Evolutionary conservation across 2,888 invertebrate genomes (phyloP), one percentile per base, ranked within the genome.

Genomic region (Drosophila planitibia): DNA sequence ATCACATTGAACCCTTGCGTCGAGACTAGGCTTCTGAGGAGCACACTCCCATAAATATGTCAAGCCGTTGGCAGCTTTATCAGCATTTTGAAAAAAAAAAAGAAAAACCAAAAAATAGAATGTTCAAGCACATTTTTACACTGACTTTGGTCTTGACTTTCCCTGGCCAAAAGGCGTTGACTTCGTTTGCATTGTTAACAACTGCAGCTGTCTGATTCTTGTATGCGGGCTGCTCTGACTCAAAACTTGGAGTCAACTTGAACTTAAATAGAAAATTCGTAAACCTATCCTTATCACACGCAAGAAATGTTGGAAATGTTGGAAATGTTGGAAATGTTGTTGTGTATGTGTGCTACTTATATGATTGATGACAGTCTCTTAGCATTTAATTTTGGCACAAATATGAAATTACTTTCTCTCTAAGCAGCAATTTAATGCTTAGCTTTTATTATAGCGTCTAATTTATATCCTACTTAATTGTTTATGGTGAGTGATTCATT

Each of bases 11-110:
- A 71, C 69, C 70, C 64, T 70, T 80, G 65, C 67, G 71, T 68
- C 64, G 74, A 70, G 85, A 67, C 82, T 54, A 73, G 78, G 67
- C 67, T 64, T 71, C 60, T 67, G 57, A 74, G 70, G 73, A 66
- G 66, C 53, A 47, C 32, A 53, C 60, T 35, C 62, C 19, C 47
- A 51, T 53, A 61, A 44, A 58, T 44, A 58, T 32, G 41, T 55
- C 33, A 59, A 62, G 54, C 32, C 19, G 22, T 55, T 47, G 25
- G 47, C 47, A 47, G 47, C 63, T 73, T 76, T 65, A 65, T 65
- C 60, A 64, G 47, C 70, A 73, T 52, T 51, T 47, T 49, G 25
- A 61, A 78, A 22, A 55, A 55, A 30, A 28, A 63, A 16, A n/a
- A 19, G 1, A 9, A 12, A 28, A 28, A 28, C 25, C 10, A 39